phyloP scores from a whole-genome alignment of 2,113 vertebrate genomes.

The Oenanthe melanoleuca region DNA sequence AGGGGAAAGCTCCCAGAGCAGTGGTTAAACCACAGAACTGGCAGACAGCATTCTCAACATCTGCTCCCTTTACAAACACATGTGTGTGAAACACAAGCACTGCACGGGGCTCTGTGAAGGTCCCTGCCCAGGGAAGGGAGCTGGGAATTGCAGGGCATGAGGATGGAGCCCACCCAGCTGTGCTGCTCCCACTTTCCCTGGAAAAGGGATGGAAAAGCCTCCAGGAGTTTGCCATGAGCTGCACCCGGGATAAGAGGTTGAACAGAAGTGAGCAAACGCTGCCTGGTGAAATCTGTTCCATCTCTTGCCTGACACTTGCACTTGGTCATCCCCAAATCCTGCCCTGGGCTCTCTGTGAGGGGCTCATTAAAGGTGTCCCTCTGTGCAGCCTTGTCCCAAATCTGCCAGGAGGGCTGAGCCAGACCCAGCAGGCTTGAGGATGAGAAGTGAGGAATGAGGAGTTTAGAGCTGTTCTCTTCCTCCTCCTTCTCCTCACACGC shows the following conservation, averaged over 20 bases:
- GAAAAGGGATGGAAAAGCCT: not conserved
- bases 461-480: not conserved
- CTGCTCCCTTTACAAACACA: slow-evolving; percentile 48
- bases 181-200: not conserved
- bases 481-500: not conserved
- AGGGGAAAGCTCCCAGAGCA: slow-evolving; percentile 16
- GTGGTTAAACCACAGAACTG: slow-evolving; percentile 38
- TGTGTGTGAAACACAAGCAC: not conserved
- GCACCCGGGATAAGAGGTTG: not conserved
- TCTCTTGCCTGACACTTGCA: not conserved
- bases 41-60: not conserved
- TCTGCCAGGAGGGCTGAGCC: fast-evolving
- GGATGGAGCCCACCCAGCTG: not conserved
- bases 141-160: fast-evolving
- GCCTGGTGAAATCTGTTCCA: not conserved
- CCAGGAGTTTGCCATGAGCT: not conserved
- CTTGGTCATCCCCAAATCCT: not conserved
- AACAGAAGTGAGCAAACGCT: not conserved
- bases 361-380: too few species aligned
- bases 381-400: not conserved
- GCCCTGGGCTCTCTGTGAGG: fast-evolving
- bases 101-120: not conserved
- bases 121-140: not conserved
- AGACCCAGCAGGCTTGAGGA: not conserved
- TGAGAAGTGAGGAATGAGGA: not conserved